These are phyloP conservation scores for Calypte anna DNA, from an alignment of 2,113 vertebrate genomes.

Conservation along the genomic window DNA sequence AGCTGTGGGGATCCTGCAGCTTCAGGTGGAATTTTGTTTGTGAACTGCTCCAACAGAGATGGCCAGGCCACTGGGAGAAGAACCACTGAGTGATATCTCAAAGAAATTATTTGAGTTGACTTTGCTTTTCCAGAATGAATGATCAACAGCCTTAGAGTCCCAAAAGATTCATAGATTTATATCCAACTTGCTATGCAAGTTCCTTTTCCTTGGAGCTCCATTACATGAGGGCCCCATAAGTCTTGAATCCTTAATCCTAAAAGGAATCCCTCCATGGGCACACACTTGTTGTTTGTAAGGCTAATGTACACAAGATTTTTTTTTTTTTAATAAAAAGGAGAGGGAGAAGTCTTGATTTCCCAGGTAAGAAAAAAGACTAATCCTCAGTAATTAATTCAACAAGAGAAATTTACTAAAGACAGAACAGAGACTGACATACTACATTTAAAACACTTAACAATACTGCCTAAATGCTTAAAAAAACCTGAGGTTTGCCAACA, in stretches of 20 bases:
- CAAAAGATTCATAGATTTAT: background rate
- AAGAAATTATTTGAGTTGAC: background rate
- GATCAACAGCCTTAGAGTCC: background rate
- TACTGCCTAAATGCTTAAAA: background rate
- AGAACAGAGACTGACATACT: background rate
- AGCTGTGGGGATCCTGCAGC: background rate
- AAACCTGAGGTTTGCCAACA: background rate
- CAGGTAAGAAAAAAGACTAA: background rate
- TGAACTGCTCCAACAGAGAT: background rate
- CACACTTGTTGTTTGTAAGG: background rate
- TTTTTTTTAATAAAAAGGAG: no score
- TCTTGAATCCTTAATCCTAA: background rate
- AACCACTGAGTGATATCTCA: accelerated
- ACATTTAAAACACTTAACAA: background rate
- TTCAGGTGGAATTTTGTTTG: background rate
- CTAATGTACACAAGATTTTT: background rate
- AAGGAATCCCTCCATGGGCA: background rate
- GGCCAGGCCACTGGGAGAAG: background rate
- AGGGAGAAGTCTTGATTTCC: background rate
- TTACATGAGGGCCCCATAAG: background rate
- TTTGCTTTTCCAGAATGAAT: accelerated
- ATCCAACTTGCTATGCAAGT: background rate
- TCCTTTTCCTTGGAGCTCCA: background rate
- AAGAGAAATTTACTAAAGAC: background rate
- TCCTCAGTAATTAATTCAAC: background rate